Conservation (phyloP, 2,888 invertebrate species). For the Sminthurides aquaticus region DNA sequence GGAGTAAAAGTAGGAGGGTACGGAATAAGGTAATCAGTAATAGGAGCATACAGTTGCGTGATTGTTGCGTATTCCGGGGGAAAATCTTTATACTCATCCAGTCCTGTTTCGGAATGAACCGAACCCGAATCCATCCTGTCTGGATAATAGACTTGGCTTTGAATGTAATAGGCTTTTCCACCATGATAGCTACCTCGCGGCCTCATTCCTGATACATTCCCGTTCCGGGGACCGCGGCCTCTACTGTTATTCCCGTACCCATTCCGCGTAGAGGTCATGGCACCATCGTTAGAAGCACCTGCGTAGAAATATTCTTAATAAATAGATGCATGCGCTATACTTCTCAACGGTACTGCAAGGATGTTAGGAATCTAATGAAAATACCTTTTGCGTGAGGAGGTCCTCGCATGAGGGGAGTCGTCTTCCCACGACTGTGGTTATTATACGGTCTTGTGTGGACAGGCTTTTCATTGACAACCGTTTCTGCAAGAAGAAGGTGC, state of each 20-base stretch:
- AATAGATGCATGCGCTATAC: neutral
- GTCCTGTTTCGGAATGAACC: conserved; percentile 3
- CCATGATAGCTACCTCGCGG: conserved; percentile 15
- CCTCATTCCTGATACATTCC: neutral
- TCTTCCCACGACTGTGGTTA: neutral
- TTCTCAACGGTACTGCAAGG: neutral
- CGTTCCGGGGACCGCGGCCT: conserved; percentile 12
- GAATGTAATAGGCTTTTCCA: conserved; percentile 12
- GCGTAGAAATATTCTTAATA: neutral
- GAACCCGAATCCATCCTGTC: neutral
- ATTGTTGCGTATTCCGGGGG: conserved; percentile 34
- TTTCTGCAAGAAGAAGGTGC: neutral
- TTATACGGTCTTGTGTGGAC: neutral
- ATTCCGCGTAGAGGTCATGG: neutral
- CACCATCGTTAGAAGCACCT: neutral
- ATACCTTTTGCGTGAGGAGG: neutral
- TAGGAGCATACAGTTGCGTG: conserved; percentile 25
- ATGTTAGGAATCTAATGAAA: neutral
- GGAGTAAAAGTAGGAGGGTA: conserved; percentile 12
- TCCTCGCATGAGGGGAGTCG: neutral
- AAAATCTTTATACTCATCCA: conserved; percentile 28
- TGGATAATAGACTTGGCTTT: conserved; percentile 8
- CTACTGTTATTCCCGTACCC: conserved; percentile 19
- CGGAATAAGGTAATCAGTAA: conserved; percentile 11
- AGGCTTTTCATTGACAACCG: neutral